Evolutionary conservation across 2,797 vertebrate species (phyloP), one percentile per base, ranked within the genome.

Genomic region (Spinibarbus caldwelli): DNA sequence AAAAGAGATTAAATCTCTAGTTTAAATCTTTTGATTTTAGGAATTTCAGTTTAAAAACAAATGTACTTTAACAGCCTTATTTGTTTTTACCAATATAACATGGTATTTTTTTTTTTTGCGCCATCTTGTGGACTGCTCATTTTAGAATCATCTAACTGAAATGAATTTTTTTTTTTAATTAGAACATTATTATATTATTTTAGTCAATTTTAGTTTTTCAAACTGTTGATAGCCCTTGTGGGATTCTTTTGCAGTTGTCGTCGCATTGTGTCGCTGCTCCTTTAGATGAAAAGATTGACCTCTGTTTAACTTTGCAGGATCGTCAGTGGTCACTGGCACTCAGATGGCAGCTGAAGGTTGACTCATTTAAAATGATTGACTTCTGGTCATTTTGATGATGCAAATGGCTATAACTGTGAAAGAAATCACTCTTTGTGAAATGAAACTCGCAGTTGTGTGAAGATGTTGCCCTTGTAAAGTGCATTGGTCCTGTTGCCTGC

Each of bases 391-490:
- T 75, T 64, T 82, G 68, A 57, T 11, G n/a, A n/a, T n/a, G n/a
- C n/a, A n/a, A n/a, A n/a, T n/a, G n/a, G n/a, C n/a, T n/a, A n/a
- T n/a, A n/a, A n/a, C n/a, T n/a, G n/a, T n/a, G n/a, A n/a, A n/a
- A n/a, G n/a, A n/a, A n/a, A n/a, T n/a, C n/a, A n/a, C n/a, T n/a
- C n/a, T n/a, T n/a, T n/a, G n/a, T n/a, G 38, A 72, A 47, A 23
- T 26, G 36, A 78, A 38, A 52, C 31, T 41, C 34, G 23, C 45
- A 66, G 67, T 31, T 38, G 41, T 52, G 67, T 49, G 41, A 43
- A 75, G 71, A 52, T 78, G 59, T 43, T 84, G 66, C 29, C 72
- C 62, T 54, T 67, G 45, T 19, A n/a, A 19, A 84, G 59, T 70
- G 68, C 64, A 23, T 84, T 64, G 47, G 70, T 21, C 54, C 3